Evolutionary conservation across 2,888 invertebrate genomes (phyloP), one percentile per base, ranked within the genome.

Genomic region (Tetanocera ferruginea): DNA sequence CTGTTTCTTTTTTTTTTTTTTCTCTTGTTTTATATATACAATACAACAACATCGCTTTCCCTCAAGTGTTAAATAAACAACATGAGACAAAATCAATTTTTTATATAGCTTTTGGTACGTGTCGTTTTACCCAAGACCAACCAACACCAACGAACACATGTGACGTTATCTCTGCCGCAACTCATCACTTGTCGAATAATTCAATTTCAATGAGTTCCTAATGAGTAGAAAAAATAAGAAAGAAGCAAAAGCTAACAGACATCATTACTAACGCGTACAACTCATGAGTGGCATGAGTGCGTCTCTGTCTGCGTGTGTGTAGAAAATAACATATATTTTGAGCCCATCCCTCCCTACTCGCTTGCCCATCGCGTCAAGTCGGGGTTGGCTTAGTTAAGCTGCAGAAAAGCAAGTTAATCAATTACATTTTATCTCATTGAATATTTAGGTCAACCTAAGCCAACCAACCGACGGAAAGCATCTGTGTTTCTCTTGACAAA

Each of bases 341-440:
- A n/a, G 1, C 5, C 43, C 43, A n/a, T 57, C 57, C 8, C 34
- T 31, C 17, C 34, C 17, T 8, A 1, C 64, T 5, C 31, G 8
- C 64, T 34, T n/a, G 11, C 57, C 57, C 5, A 9, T 14, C 64
- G 31, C 17, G 2, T 5, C 23, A 17, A 25, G 25, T 31, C 17
- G 23, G 31, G 17, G n/a, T 14, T 5, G 28, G 0, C 64, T 6
- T 1, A 17, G 17, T 1, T 31, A 14, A 31, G 64, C 31, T 9
- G 2, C 14, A 51, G 51, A 69, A 51, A 23, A 31, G 28, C 51
- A 34, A 51, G 52, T 49, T 69, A 86, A 86, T 86, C 83, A 86
- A 86, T 87, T 86, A 86, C 83, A 83, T 83, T 79, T 82, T 83
- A 83, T 83, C 81, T 83, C 87, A 86, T 82, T 86, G 83, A 82